These are phyloP conservation scores for Nomada goodeniana DNA, from an alignment of 2,888 invertebrate genomes.

Conservation along the genomic window DNA sequence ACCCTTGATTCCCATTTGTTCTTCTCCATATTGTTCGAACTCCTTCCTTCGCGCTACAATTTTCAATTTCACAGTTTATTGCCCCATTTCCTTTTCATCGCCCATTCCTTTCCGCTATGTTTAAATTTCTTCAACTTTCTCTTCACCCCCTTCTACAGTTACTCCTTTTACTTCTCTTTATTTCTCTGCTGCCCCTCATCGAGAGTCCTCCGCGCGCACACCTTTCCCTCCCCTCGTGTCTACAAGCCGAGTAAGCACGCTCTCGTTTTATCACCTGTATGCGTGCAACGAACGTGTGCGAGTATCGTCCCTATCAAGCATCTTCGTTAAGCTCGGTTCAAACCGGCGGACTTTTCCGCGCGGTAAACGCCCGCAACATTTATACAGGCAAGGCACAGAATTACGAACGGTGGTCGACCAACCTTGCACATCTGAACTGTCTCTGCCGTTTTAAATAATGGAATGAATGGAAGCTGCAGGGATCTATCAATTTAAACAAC, in stretches of 20 bases:
- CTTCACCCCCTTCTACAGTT: conserved; percentile 2
- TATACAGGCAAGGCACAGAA: no score
- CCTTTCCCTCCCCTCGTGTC: conserved; percentile 56
- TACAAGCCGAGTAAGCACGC: conserved; percentile 62
- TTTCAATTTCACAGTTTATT: neutral
- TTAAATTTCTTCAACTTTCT: conserved; percentile 14
- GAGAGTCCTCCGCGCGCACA: conserved; percentile 42
- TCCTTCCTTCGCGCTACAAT: neutral
- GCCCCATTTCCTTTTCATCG: conserved; percentile 11
- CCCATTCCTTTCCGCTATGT: conserved; percentile 7
- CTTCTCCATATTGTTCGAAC: neutral
- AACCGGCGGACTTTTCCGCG: no score
- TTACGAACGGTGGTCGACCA: no score
- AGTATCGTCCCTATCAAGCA: conserved; percentile 61
- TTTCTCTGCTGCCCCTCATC: conserved; percentile 31
- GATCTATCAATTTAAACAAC: no score
- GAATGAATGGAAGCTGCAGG: no score
- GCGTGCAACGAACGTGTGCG: conserved; percentile 51
- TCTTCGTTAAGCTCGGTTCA: conserved; percentile 58
- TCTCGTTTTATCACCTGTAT: conserved; percentile 66
- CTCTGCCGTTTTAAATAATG: no score
- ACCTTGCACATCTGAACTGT: no score
- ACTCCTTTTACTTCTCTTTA: conserved; percentile 9
- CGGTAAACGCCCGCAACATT: no score
- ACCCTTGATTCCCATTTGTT: no score